Conservation (phyloP, 2,888 invertebrate genomes). For the Calephelis perditalis region DNA sequence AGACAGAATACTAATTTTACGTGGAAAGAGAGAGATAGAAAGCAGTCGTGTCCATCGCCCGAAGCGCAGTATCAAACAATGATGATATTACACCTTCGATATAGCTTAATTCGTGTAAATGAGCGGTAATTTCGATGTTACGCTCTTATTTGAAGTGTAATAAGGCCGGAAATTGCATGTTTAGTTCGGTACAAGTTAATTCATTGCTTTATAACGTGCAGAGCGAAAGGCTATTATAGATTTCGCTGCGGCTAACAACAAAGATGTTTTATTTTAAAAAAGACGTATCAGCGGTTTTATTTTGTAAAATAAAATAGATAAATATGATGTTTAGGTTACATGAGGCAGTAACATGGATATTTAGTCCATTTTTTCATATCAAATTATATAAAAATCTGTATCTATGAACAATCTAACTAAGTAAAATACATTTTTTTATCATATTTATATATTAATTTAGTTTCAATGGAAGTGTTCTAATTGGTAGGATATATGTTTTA, state of each 20-base stretch:
- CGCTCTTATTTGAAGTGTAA: slow-evolving; percentile 35
- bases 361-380: too few species aligned
- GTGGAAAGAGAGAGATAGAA: slow-evolving; percentile 35
- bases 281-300: slow-evolving; percentile 1
- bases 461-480: too few species aligned
- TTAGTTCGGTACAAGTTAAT: slow-evolving; percentile 23
- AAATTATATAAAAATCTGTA: too few species aligned
- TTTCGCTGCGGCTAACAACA: slow-evolving; percentile 33
- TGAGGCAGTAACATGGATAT: too few species aligned
- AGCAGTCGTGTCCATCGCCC: slow-evolving; percentile 47
- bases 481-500: too few species aligned
- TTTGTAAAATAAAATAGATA: not conserved
- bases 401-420: too few species aligned
- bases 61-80: slow-evolving; percentile 55
- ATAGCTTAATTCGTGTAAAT: slow-evolving; percentile 42
- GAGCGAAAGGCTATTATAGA: slow-evolving; percentile 56
- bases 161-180: slow-evolving; percentile 3
- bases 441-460: too few species aligned
- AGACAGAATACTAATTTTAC: slow-evolving; percentile 28
- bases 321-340: not conserved
- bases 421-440: too few species aligned
- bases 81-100: slow-evolving; percentile 49
- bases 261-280: slow-evolving; percentile 12
- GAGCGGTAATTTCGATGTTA: slow-evolving; percentile 31
- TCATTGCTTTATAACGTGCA: slow-evolving; percentile 63